Percentiles rank a stretch among this genome's conserved stretches.
phyloP scores from a whole-genome alignment of 2,888 invertebrate genomes.

The Melanophora roralis region DNA sequence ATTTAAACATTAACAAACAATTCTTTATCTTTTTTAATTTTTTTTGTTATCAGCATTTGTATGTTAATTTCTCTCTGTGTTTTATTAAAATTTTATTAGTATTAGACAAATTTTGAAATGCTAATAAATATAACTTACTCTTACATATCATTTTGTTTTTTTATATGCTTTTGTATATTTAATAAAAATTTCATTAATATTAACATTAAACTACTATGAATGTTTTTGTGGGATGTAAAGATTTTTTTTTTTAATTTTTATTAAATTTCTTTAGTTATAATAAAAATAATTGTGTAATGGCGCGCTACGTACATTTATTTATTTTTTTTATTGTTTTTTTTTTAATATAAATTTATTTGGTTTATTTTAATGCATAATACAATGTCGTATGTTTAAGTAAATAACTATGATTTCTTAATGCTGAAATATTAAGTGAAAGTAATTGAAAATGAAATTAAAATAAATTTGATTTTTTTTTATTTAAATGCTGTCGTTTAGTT shows the following conservation, averaged over 20 bases:
- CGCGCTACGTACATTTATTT: conserved; percentile 48
- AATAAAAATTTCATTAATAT: conserved; percentile 64
- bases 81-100: conserved; percentile 65
- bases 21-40: conserved; percentile 64
- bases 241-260: conserved; percentile 43
- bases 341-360: conserved; percentile 64
- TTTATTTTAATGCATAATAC: conserved; percentile 32
- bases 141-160: conserved; percentile 59
- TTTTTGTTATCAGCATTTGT: conserved; percentile 62
- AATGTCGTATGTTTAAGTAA: too few species aligned
- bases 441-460: conserved; percentile 2
- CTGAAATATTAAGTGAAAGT: neutral
- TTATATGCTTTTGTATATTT: conserved; percentile 61
- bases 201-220: conserved; percentile 58
- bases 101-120: conserved; percentile 69
- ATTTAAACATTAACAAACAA: conserved; percentile 77
- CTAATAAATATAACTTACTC: conserved; percentile 65
- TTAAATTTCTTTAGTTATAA: conserved; percentile 26
- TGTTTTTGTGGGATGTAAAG: conserved; percentile 50
- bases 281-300: conserved; percentile 38
- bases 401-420: too few species aligned
- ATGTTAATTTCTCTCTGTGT: conserved; percentile 64
- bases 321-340: conserved; percentile 52
- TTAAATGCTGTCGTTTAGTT: conserved; percentile 54
- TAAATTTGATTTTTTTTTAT: neutral